Evolutionary conservation across 2,888 invertebrate species (phyloP).

Genomic region (Acronicta leporina): DNA sequence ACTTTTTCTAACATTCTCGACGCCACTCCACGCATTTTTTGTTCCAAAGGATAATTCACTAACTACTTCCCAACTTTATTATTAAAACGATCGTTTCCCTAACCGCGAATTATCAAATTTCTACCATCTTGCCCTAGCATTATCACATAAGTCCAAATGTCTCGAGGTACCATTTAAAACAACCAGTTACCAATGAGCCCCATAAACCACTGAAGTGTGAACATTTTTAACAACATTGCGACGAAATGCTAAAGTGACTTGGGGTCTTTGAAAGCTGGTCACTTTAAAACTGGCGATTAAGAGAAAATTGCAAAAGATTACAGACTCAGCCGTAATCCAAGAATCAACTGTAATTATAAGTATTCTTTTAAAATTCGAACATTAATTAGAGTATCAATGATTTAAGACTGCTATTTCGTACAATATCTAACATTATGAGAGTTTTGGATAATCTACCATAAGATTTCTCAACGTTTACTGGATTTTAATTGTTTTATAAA

Average conservation of each 20-base stretch:
- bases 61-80: conserved; percentile 82
- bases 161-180: conserved; percentile 76
- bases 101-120: conserved; percentile 89
- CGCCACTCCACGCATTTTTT: conserved; percentile 63
- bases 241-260: conserved; percentile 55
- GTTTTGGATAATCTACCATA: conserved; percentile 48
- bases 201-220: conserved; percentile 59
- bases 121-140: conserved; percentile 83
- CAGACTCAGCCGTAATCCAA: conserved; percentile 77
- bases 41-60: conserved; percentile 74
- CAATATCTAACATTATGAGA: conserved; percentile 50
- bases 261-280: conserved; percentile 67
- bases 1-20: background rate
- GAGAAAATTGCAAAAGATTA: conserved; percentile 87
- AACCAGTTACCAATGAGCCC: conserved; percentile 60
- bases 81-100: conserved; percentile 86
- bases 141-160: conserved; percentile 88
- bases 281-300: conserved; percentile 80
- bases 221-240: conserved; percentile 26
- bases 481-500: conserved; percentile 30
- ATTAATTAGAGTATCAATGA: conserved; percentile 78
- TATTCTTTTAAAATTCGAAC: conserved; percentile 78
- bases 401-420: conserved; percentile 68
- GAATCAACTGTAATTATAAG: conserved; percentile 82
- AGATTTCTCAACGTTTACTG: conserved; percentile 28